Percentiles rank a stretch among this genome's conserved stretches.
phyloP scores from a whole-genome alignment of 2,113 vertebrate genomes.

The Chionis minor region DNA sequence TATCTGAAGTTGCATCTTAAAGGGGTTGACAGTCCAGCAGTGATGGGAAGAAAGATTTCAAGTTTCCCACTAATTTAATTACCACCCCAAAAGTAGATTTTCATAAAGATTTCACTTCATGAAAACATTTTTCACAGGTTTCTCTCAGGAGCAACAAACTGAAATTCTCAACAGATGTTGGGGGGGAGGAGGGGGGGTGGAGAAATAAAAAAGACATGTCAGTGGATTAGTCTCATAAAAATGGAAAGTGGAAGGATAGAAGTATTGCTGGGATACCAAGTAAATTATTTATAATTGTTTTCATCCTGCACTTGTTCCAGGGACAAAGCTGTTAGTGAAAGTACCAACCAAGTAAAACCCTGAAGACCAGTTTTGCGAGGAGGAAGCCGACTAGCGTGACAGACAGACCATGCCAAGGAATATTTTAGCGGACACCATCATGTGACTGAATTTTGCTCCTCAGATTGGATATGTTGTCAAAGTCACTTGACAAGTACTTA shows the following conservation, averaged over 20 bases:
- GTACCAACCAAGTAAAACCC: background rate
- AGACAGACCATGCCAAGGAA: background rate
- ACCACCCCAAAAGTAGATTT: background rate
- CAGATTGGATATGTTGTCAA: background rate
- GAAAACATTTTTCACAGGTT: background rate
- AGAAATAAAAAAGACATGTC: background rate
- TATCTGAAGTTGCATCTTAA: background rate
- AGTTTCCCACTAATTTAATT: background rate
- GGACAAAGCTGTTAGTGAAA: background rate
- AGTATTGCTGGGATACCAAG: background rate
- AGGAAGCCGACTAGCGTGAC: background rate
- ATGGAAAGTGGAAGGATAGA: background rate
- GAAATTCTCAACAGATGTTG: background rate
- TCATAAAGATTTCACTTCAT: background rate
- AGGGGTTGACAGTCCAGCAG: background rate
- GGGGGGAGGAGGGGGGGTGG: background rate
- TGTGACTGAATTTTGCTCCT: background rate
- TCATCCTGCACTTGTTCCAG: background rate
- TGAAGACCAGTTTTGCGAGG: background rate
- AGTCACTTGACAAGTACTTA: background rate
- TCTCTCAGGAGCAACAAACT: background rate
- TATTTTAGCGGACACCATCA: background rate
- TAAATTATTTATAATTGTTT: background rate
- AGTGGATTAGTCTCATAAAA: background rate
- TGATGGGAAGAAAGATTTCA: background rate